Evolutionary conservation across 2,888 invertebrate species (phyloP).

Genomic region (Zaprionus bogoriensis): DNA sequence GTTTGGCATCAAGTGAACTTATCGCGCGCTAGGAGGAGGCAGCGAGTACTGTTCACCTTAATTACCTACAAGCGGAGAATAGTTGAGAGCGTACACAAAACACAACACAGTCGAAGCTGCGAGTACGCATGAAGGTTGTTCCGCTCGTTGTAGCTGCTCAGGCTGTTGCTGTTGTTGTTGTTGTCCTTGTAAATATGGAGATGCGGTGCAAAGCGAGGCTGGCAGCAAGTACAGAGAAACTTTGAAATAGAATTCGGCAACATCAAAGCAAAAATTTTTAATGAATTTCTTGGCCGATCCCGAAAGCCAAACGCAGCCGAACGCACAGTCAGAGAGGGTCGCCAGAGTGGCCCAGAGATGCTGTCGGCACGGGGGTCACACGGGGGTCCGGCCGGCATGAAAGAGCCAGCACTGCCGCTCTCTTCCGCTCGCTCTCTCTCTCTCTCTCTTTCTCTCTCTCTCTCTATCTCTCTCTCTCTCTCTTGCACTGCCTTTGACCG

Average conservation of each 20-base stretch:
- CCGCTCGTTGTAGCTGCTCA: background rate
- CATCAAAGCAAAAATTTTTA: slow-evolving; percentile 78
- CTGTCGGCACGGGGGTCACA: slow-evolving; percentile 42
- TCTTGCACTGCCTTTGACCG: slow-evolving; percentile 50
- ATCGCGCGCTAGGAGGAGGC: background rate
- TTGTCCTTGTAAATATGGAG: slow-evolving; percentile 29
- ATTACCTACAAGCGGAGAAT: background rate
- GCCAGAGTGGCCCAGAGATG: slow-evolving; percentile 5
- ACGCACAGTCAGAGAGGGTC: slow-evolving; percentile 53
- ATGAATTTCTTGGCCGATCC: slow-evolving; percentile 70
- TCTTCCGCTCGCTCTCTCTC: background rate
- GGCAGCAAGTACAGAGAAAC: slow-evolving; percentile 58
- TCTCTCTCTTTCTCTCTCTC: background rate
- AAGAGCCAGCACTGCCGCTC: slow-evolving; percentile 1
- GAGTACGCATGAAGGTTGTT: background rate
- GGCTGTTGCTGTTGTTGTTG: slow-evolving; percentile 7
- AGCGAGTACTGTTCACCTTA: background rate
- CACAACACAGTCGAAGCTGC: background rate
- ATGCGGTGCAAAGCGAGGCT: slow-evolving; percentile 9
- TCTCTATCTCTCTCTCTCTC: background rate
- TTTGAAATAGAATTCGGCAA: slow-evolving; percentile 71
- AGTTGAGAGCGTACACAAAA: background rate
- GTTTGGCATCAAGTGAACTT: background rate
- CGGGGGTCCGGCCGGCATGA: slow-evolving; percentile 48
- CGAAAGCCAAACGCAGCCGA: slow-evolving; percentile 64